These are phyloP conservation scores for Maccullochella peelii DNA, from an alignment of 2,113 vertebrate genomes.

Conservation along the genomic window DNA sequence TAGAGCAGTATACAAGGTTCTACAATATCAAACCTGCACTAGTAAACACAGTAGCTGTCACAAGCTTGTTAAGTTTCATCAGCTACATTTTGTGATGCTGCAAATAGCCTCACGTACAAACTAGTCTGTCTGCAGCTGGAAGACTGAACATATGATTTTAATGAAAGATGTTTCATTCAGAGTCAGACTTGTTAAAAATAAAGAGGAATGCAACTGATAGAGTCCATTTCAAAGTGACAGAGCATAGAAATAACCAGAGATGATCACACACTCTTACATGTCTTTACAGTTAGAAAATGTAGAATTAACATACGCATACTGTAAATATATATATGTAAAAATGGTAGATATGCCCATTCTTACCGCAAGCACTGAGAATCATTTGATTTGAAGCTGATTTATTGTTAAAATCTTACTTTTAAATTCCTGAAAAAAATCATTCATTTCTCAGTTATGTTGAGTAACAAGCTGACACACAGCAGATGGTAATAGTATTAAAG, in stretches of 20 bases:
- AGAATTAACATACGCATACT: not conserved
- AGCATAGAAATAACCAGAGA: not conserved
- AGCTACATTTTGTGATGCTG: not conserved
- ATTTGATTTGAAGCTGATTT: not conserved
- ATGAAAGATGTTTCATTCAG: not conserved
- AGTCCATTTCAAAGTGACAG: not conserved
- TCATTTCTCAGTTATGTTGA: not conserved
- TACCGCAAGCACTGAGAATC: not conserved
- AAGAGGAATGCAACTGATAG: not conserved
- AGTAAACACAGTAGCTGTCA: not conserved
- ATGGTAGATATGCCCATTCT: not conserved
- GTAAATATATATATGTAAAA: not conserved
- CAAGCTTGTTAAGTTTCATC: not conserved
- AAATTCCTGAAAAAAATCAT: not conserved
- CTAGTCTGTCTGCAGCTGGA: slow-evolving; percentile 10
- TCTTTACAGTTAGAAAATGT: not conserved
- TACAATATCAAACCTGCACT: not conserved
- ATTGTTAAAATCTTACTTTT: not conserved
- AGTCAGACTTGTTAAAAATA: not conserved
- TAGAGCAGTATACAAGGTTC: not conserved
- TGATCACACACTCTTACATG: not conserved
- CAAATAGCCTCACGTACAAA: not conserved
- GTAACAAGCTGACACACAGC: not conserved
- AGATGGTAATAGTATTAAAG: not conserved
- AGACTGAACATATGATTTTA: not conserved